Conservation (phyloP, 2,888 invertebrate species). For the Eupithecia subfuscata region DNA sequence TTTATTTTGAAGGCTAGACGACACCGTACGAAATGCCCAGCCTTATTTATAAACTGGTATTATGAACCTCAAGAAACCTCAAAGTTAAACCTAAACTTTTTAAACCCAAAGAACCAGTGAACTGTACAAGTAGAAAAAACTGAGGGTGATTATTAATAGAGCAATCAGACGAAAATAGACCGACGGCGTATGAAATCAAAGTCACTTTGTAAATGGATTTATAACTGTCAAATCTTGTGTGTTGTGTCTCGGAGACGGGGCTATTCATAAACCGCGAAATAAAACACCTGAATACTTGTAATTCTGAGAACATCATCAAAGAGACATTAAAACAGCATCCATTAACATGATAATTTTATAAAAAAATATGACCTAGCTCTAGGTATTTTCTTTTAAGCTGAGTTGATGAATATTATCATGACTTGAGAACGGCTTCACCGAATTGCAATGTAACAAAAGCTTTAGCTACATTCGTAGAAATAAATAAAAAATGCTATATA, state of each 20-base stretch:
- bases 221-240: conserved; percentile 21
- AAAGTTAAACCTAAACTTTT: background rate
- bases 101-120: conserved; percentile 18
- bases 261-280: conserved; percentile 26
- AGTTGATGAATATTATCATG: background rate
- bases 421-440: background rate
- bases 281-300: conserved; percentile 20
- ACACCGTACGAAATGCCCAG: no score
- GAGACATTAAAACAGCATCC: background rate
- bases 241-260: conserved; percentile 8
- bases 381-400: background rate
- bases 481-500: no score
- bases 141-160: conserved; percentile 23
- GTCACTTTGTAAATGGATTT: conserved; percentile 27
- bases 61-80: background rate
- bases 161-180: conserved; percentile 25
- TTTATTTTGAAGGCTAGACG: no score
- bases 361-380: background rate
- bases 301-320: conserved; percentile 20
- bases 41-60: background rate
- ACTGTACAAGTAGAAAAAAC: conserved; percentile 22
- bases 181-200: conserved; percentile 25
- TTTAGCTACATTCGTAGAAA: no score
- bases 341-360: background rate
- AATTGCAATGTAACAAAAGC: no score